phyloP scores from a whole-genome alignment of 2,888 invertebrate genomes.

The Tenthredo amoena region DNA sequence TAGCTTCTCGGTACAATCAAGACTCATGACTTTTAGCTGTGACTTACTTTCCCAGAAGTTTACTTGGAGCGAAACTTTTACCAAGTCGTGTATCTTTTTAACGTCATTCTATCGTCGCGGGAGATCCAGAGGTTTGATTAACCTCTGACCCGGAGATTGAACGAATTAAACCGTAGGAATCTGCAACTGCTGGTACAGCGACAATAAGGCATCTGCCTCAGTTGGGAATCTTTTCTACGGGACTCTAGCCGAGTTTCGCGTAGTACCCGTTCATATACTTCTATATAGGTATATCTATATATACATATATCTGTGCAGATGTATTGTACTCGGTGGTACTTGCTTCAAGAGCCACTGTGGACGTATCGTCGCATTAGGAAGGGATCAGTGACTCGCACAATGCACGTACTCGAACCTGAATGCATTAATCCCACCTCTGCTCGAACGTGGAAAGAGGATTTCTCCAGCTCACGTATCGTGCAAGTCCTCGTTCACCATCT shows the following conservation, averaged over 20 bases:
- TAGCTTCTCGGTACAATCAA: background rate
- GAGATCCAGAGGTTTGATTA: constrained; percentile 14
- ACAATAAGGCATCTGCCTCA: background rate
- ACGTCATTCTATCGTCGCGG: constrained; percentile 3
- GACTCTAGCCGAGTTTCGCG: background rate
- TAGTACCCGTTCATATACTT: constrained; percentile 19
- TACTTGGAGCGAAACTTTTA: background rate
- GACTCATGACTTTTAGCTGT: background rate
- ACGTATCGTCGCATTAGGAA: constrained; percentile 49
- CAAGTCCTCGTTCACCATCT: constrained; percentile 50
- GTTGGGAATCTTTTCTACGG: constrained; percentile 6
- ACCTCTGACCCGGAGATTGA: constrained; percentile 25
- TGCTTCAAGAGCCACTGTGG: constrained; percentile 40
- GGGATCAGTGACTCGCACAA: constrained; percentile 58
- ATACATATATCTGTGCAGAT: background rate
- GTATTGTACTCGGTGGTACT: constrained; percentile 38
- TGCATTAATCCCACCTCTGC: constrained; percentile 52
- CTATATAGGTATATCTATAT: background rate
- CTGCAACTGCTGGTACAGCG: background rate
- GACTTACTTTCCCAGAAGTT: background rate
- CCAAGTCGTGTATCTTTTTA: constrained; percentile 17
- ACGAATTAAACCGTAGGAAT: constrained; percentile 11
- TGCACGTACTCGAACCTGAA: constrained; percentile 59
- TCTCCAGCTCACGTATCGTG: constrained; percentile 57
- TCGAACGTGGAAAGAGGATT: constrained; percentile 55